These are phyloP conservation scores for Tryphoninae sp. DNA, from an alignment of 2,888 invertebrate species.

Conservation along the genomic window DNA sequence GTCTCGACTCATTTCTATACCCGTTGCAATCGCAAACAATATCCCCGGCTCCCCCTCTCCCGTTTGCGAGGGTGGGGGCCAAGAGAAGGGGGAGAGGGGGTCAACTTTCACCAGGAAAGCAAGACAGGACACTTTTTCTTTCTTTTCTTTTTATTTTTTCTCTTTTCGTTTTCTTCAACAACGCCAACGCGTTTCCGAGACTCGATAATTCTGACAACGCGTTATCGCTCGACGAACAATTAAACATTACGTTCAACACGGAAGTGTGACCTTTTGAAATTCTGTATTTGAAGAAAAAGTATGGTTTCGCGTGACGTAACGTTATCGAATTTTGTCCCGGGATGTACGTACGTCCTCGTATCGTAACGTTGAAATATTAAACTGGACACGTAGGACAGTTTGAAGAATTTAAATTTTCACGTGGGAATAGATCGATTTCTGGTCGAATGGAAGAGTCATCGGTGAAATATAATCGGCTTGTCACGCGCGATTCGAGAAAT, in stretches of 20 bases:
- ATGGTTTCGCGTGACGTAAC: not conserved
- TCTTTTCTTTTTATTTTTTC: slow-evolving; percentile 52
- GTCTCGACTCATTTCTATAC: slow-evolving; percentile 69
- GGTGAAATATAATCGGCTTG: too few relatives aligned
- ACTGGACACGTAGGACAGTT: too few relatives aligned
- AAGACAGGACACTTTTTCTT: slow-evolving; percentile 15
- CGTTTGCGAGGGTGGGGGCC: too few relatives aligned
- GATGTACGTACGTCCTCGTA: too few relatives aligned
- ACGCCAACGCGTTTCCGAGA: slow-evolving; percentile 28
- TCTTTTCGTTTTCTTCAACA: slow-evolving; percentile 5
- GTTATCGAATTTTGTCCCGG: not conserved
- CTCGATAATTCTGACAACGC: slow-evolving; percentile 1
- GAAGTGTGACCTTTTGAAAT: not conserved
- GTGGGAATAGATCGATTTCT: too few relatives aligned
- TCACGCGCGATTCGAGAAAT: too few relatives aligned
- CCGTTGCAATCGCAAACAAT: not conserved
- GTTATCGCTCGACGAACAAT: slow-evolving; percentile 4
- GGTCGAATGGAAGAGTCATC: too few relatives aligned
- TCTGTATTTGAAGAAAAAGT: not conserved
- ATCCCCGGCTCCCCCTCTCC: not conserved
- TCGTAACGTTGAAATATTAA: too few relatives aligned
- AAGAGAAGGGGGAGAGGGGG: too few relatives aligned
- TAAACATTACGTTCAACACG: not conserved
- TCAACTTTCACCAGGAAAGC: slow-evolving; percentile 74
- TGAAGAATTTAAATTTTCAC: too few relatives aligned